Evolutionary conservation across 2,797 vertebrate genomes (phyloP).

Genomic region (Poecilia velifera): DNA sequence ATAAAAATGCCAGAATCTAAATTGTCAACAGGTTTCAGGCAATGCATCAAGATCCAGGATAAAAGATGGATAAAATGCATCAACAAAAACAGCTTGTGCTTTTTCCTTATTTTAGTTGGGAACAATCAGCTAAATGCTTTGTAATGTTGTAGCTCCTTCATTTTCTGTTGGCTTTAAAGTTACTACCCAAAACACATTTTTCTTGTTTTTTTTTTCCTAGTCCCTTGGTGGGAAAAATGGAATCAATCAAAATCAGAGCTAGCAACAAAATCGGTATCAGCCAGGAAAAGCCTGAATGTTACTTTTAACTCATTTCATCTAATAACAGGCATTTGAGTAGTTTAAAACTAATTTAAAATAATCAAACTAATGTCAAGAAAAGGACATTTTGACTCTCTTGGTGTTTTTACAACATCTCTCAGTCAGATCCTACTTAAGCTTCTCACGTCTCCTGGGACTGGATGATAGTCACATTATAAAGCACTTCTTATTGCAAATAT

Average conservation of each 20-base stretch:
- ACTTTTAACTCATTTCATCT: constrained; percentile 44
- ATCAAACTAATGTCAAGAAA: constrained; percentile 25
- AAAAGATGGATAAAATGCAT: background rate
- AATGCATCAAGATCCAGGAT: background rate
- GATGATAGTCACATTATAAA: constrained; percentile 29
- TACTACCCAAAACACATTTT: background rate
- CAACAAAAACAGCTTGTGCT: background rate
- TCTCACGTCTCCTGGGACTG: constrained; percentile 29
- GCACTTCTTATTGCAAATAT: constrained; percentile 50
- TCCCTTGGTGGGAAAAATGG: background rate
- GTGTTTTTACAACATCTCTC: constrained; percentile 55
- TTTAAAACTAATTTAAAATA: background rate
- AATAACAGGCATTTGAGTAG: background rate
- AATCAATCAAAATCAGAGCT: background rate
- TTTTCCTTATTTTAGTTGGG: background rate
- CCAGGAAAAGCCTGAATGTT: constrained; percentile 4
- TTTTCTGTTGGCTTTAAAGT: background rate
- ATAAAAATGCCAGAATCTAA: background rate
- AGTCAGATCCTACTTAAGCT: constrained; percentile 62
- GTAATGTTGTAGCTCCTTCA: background rate
- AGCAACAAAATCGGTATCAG: background rate
- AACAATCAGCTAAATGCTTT: background rate
- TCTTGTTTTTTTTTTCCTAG: background rate
- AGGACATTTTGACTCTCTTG: constrained; percentile 39
- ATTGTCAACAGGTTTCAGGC: background rate